Base-by-base conservation (phyloP, 2,888 invertebrate species). In the Sericinus montela region DNA sequence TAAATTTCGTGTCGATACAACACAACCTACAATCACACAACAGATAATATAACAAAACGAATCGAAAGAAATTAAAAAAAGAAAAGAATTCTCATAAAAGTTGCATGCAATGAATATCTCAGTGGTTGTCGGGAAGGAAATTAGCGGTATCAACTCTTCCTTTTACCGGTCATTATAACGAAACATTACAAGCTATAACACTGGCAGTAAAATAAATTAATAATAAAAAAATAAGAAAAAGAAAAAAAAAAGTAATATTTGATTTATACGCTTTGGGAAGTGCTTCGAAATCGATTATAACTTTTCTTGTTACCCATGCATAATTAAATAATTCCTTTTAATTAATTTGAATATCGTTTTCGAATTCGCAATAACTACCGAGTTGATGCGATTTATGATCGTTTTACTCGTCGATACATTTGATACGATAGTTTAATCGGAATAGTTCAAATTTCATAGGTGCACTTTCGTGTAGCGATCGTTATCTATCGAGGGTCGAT, bases 21-120 rank as follows among this genome's bases (percentile, higher is more conserved):
- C 74, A 75, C 75, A 86, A 83, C 86, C 83, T 76, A 86, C 86
- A 86, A 87, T 86, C 86, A 86, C 76, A 81, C 77, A 72, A 73
- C 77, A 78, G 79, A 85, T 81, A 83, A 83, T 80, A 77, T 77
- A 80, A 84, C 80, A 81, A 80, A 83, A 81, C 72, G 77, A 80
- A 79, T 75, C 73, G 74, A 72, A 65, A 58, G 58, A 65, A 67
- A n/a, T n/a, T n/a, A n/a, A n/a, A n/a, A n/a, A n/a, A n/a, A n/a
- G n/a, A 71, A 69, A 70, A 60, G 63, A 57, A 63, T 69, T 67
- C 64, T 65, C 67, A 62, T 75, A 75, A 71, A 67, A 73, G 70
- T 69, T 71, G 71, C 73, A 69, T 75, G 73, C 75, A 72, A 76
- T 75, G 78, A 75, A 73, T 75, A 75, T 73, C 59, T 60, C 58